These are phyloP conservation scores for Petrolisthes cinctipes DNA, from an alignment of 2,888 invertebrate genomes.

Conservation along the genomic window DNA sequence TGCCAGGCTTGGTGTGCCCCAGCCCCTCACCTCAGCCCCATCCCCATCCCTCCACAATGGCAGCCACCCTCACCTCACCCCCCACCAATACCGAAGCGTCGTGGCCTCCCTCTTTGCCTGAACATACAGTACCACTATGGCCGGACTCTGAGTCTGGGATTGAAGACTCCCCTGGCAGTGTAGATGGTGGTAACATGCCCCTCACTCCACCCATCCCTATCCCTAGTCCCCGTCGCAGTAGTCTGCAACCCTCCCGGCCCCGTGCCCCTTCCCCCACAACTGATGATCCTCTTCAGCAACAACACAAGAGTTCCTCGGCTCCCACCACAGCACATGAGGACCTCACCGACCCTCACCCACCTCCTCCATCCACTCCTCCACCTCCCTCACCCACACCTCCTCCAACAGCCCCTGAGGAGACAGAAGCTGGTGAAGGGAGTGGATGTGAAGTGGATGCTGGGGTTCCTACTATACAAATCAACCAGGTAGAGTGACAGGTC, in stretches of 20 bases:
- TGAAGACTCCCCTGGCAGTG: conserved; percentile 48
- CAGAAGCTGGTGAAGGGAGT: not conserved
- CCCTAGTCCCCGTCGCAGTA: conserved; percentile 39
- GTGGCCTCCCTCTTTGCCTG: conserved; percentile 20
- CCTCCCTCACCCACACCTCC: conserved; percentile 3
- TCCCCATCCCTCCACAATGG: conserved; percentile 2
- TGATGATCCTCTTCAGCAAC: not conserved
- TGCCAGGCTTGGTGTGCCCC: conserved; percentile 52
- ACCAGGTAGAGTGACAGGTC: conserved; percentile 45
- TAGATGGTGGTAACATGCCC: conserved; percentile 41
- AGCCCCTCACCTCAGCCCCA: conserved; percentile 11
- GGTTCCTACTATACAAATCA: conserved; percentile 48
- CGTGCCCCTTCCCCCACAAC: conserved; percentile 9
- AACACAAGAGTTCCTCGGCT: conserved; percentile 34
- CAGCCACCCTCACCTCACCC: conserved; percentile 17
- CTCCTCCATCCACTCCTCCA: not conserved
- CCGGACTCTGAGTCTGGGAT: conserved; percentile 54
- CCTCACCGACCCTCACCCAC: conserved; percentile 16
- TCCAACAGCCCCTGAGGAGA: not conserved
- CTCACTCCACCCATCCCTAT: conserved; percentile 51
- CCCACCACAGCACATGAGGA: conserved; percentile 33
- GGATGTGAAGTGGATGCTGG: not conserved
- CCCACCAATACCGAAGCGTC: conserved; percentile 18
- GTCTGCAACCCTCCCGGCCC: conserved; percentile 29
- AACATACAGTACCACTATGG: conserved; percentile 17